Base-by-base conservation (phyloP, 2,113 vertebrate species). In the Psilopogon haemacephalus region DNA sequence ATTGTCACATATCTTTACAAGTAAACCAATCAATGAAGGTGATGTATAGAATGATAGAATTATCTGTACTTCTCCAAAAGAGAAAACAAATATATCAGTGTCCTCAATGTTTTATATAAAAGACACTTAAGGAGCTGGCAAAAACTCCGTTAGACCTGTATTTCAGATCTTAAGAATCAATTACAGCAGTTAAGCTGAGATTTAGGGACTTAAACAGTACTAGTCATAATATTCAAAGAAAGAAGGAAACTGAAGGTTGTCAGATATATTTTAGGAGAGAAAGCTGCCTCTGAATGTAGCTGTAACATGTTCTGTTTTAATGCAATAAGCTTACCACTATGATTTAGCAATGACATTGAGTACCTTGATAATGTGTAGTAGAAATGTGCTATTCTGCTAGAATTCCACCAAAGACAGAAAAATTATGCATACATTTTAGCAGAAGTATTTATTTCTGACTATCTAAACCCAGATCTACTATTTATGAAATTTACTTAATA, bases 1-100 rank as follows among this genome's bases (percentile, higher is more conserved):
- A 90, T 96, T 96, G 88, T 95, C 92, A 89, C 88, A 91, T 95
- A 81, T 95, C 91, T 96, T 97, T 95, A 95, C 96, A 96, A 97
- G 95, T 88, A 95, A 80, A 88, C 86, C 77, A 94, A 70, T 80
- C 89, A 86, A 94, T 96, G 95, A 84, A 78, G 83, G 90, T 95
- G 96, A 72, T 87, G 35, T 52, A 54, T 75, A 74, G 81, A 87
- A 92, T 76, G 95, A 94, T 84, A 28, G 95, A 95, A 80, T 76
- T 77, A 59, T 23, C 44, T 37, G 28, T 33, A 27, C 19, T 79
- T 91, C 89, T 94, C 67, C 30, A 38, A 75, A 92, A 90, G 37
- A 52, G 92, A 94, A 90, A 95, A 93, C 90, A 95, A 88, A 93
- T 74, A 33, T 56, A 86, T 96, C 94, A 83, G 54, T 68, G 69